Evolutionary conservation across 2,113 vertebrate genomes (phyloP), one percentile per base, ranked within the genome.

Genomic region (Nothoprocta perdicaria): DNA sequence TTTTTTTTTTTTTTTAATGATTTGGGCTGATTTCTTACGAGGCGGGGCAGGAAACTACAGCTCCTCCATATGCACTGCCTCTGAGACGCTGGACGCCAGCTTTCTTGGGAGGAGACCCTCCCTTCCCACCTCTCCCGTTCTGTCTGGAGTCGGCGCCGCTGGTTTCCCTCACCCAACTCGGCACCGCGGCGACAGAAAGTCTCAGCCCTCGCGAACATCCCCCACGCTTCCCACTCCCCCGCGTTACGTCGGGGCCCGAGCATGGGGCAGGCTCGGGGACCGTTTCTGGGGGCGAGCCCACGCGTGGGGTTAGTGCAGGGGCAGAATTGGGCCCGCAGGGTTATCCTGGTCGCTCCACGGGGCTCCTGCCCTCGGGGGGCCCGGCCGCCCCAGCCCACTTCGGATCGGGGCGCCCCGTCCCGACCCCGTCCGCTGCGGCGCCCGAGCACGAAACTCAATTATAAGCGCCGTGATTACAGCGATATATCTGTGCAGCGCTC

Each of bases 401-500:
- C 53, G 9, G 15, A 16, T 31, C 53, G 53, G 53, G 53, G 27
- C 27, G 27, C 53, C 53, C 53, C 9, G 53, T 57, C 29, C 53
- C 53, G 53, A 57, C 53, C 60, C 68, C 10, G 33, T 46, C 23
- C 24, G 4, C 80, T 27, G 68, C 35, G 19, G 7, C 7, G 88
- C 58, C 40, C 61, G 41, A 12, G 65, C 72, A 60, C 93, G 48
- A 43, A 93, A 65, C 72, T 92, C 93, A 65, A 62, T 95, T 83
- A 76, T 53, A 83, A 81, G 12, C 73, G 80, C 80, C 48, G 88
- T 84, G 96, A 96, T 95, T 76, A 91, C 90, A 88, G 7, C 75
- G 14, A 90, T 95, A 58, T 86, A 93, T 96, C 93, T 95, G 69
- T 5, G 7, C 68, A 3, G 60, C 6, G 22, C 89, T 92, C 68